Evolutionary conservation across 2,113 vertebrate species (phyloP).

Genomic region (Delphinus delphis): DNA sequence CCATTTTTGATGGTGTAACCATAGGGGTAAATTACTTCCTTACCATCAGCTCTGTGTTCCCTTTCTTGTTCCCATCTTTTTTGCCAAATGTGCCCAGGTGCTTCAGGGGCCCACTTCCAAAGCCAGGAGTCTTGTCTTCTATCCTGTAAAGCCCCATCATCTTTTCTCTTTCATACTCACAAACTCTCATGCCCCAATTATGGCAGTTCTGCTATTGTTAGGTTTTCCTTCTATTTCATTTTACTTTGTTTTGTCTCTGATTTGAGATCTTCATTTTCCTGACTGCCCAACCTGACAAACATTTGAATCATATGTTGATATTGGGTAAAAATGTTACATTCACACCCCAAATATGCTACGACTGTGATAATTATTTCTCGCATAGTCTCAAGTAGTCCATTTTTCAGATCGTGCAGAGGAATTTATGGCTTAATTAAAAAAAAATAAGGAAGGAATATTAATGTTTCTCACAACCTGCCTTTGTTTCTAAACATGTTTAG

Average conservation of each 20-base stretch:
- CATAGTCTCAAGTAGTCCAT: background rate
- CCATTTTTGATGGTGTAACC: background rate
- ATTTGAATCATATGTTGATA: background rate
- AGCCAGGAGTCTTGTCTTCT: background rate
- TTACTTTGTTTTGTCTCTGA: slow-evolving; percentile 2
- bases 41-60: background rate
- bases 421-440: background rate
- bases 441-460: background rate
- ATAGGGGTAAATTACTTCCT: background rate
- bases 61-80: background rate
- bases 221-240: background rate
- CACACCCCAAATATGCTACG: background rate
- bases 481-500: slow-evolving; percentile 36
- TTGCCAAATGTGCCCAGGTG: background rate
- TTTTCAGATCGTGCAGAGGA: background rate
- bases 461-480: background rate
- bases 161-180: background rate
- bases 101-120: background rate
- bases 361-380: background rate
- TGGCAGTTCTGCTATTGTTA: background rate
- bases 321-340: background rate
- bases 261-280: background rate
- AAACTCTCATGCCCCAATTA: background rate
- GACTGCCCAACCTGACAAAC: background rate
- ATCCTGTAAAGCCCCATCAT: background rate